Conservation (phyloP, 2,113 vertebrate genomes). For the Orthonyx spaldingii region DNA sequence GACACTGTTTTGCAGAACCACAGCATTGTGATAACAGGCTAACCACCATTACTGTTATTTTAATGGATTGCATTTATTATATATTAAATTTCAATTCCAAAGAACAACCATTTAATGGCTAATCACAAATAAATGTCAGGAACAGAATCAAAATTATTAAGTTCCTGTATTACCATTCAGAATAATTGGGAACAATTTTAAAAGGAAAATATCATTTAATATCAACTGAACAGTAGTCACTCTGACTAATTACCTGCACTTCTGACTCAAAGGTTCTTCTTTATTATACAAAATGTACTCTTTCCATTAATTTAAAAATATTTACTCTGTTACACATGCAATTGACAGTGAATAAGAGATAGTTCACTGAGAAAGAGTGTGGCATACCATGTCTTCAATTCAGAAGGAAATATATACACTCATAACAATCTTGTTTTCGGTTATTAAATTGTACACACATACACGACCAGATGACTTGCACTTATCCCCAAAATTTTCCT, state of each 20-base stretch:
- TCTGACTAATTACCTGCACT: neutral
- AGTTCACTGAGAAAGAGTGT: neutral
- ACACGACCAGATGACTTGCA: neutral
- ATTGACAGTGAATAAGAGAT: neutral
- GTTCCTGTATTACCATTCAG: neutral
- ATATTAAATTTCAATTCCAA: neutral
- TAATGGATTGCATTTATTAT: neutral
- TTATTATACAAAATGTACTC: neutral
- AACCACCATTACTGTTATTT: neutral
- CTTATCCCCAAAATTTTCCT: neutral
- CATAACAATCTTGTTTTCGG: neutral
- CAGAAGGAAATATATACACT: neutral
- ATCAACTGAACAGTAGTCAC: neutral
- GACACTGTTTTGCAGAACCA: neutral
- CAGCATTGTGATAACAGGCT: neutral
- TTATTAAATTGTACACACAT: neutral
- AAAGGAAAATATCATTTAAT: neutral
- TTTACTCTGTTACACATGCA: neutral
- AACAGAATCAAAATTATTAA: neutral
- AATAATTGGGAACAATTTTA: neutral
- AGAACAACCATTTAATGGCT: neutral
- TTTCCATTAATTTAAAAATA: neutral
- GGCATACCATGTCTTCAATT: neutral
- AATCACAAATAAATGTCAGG: neutral
- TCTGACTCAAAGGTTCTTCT: neutral